Percentiles rank a stretch among this genome's conserved stretches.
These are phyloP conservation scores for Crepidodera aurea DNA, from an alignment of 2,888 invertebrate species.

Conservation along the genomic window DNA sequence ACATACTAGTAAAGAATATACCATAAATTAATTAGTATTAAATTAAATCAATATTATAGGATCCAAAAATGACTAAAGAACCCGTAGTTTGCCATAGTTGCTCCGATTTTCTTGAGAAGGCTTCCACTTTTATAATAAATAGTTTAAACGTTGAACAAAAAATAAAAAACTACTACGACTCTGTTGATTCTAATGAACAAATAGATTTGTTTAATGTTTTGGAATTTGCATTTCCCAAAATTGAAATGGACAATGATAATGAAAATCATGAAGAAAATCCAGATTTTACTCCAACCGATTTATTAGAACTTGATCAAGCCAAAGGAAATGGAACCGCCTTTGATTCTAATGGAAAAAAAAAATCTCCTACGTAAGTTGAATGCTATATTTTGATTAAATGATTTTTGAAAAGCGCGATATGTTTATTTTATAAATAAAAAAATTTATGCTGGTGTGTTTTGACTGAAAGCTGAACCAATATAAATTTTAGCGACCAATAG, in stretches of 20 bases:
- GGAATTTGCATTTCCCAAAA: conserved; percentile 42
- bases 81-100: conserved; percentile 40
- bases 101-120: conserved; percentile 37
- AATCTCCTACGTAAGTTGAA: conserved; percentile 21
- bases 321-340: conserved; percentile 10
- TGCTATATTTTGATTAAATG: no score
- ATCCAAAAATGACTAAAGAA: conserved; percentile 39
- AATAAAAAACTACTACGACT: conserved; percentile 40
- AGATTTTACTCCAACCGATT: conserved; percentile 29
- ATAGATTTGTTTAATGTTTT: conserved; percentile 39
- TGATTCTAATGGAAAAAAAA: background rate
- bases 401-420: no score
- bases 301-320: conserved; percentile 26
- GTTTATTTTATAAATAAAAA: no score
- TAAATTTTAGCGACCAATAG: no score
- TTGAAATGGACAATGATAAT: conserved; percentile 38
- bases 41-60: no score
- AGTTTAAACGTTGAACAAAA: conserved; percentile 41
- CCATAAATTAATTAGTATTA: no score
- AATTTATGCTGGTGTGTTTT: no score
- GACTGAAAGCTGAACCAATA: no score
- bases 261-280: conserved; percentile 20
- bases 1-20: no score
- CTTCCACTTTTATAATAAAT: conserved; percentile 38
- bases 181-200: conserved; percentile 32